Percentiles rank a stretch among this genome's conserved stretches.
These are phyloP conservation scores for Synergus japonicus DNA, from an alignment of 2,888 invertebrate genomes.

Conservation along the genomic window DNA sequence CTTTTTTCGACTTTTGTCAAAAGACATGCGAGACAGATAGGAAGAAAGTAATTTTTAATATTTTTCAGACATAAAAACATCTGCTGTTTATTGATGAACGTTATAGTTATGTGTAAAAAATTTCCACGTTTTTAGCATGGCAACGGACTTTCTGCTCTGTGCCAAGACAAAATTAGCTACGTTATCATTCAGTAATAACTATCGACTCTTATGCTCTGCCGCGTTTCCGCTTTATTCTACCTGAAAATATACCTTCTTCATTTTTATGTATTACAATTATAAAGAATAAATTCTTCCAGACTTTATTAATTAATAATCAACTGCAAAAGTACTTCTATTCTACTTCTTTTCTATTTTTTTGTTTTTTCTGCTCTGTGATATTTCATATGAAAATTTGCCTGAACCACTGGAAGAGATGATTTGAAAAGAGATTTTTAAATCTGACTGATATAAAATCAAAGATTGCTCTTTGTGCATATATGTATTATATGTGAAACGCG, in stretches of 20 bases:
- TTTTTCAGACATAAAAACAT: neutral
- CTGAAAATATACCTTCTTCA: neutral
- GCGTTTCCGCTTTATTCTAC: constrained; percentile 10
- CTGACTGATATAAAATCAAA: neutral
- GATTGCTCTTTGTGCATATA: neutral
- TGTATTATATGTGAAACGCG: constrained; percentile 11
- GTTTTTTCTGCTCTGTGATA: too few relatives aligned
- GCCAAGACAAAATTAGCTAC: constrained; percentile 56
- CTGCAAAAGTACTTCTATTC: neutral
- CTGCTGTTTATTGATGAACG: neutral
- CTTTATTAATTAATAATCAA: neutral
- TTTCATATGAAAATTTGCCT: neutral
- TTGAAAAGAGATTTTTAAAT: neutral
- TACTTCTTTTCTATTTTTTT: too few relatives aligned
- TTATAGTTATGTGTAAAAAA: constrained; percentile 30
- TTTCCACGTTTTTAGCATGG: constrained; percentile 43
- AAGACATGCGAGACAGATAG: neutral
- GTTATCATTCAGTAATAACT: constrained; percentile 48
- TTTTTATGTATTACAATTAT: neutral
- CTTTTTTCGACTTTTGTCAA: neutral
- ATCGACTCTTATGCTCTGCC: constrained; percentile 40
- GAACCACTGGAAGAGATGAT: too few relatives aligned
- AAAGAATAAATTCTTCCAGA: neutral
- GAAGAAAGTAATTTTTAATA: neutral
- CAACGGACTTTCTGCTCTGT: constrained; percentile 48